These are phyloP conservation scores for Antitype chi DNA, from an alignment of 2,888 invertebrate genomes.

Conservation along the genomic window DNA sequence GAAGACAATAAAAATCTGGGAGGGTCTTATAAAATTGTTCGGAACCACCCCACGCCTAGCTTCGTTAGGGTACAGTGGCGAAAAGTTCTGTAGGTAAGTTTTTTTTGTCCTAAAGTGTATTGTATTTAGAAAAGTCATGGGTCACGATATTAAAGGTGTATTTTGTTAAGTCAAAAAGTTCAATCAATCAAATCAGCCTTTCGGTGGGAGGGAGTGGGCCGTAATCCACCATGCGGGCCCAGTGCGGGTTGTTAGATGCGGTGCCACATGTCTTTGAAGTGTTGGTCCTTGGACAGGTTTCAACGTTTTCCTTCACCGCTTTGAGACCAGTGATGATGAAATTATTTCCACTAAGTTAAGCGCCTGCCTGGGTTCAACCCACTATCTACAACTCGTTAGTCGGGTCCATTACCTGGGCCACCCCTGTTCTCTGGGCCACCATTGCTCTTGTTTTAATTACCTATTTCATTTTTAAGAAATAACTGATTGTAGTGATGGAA, in stretches of 20 bases:
- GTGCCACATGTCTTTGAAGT: no score
- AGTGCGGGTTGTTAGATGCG: no score
- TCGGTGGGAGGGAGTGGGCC: no score
- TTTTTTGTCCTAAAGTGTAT: conserved; percentile 16
- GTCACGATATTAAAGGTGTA: rapidly evolving
- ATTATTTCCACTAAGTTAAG: no score
- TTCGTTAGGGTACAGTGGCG: conserved; percentile 42
- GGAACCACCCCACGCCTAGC: conserved; percentile 46
- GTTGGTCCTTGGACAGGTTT: no score
- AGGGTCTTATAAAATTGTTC: conserved; percentile 72
- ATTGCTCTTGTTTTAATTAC: neutral
- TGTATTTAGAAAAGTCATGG: neutral
- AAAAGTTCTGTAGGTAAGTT: neutral
- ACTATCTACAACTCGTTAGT: no score
- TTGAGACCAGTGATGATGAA: no score
- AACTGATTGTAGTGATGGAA: neutral
- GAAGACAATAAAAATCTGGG: conserved; percentile 69
- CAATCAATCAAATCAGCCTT: neutral
- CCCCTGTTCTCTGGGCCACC: no score
- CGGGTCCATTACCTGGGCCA: no score
- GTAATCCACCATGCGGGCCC: no score
- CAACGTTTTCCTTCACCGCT: no score
- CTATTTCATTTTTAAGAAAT: neutral
- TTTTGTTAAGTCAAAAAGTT: neutral
- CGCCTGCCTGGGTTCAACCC: no score